Base-by-base conservation (phyloP, 2,797 vertebrate genomes). In the Ambastaia sidthimunki region DNA sequence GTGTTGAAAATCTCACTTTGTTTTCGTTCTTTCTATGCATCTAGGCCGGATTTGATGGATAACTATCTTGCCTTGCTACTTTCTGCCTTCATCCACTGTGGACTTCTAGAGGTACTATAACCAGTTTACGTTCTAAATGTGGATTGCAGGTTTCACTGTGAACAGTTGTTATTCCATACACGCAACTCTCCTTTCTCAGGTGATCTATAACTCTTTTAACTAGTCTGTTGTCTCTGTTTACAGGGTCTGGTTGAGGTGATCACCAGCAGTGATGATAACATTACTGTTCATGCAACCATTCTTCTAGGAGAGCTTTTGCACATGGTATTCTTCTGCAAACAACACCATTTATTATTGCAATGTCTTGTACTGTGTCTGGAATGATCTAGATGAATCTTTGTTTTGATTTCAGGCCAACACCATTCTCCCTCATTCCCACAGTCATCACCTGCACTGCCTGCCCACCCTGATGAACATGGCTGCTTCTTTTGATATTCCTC, bases 381-480 rank as follows among this genome's bases (percentile, higher is more conserved):
- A 41, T 62, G 4, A 79, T 11, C 18, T 25, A 28, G 18, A 59
- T 37, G 44, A 13, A 57, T 37, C 48, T 76, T 54, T 4, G 2
- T 75, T 48, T 69, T 73, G 34, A 28, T 57, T 78, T 37, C 85
- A 99, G 98, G 97, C 97, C 86, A 98, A 99, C 90, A 99, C 96
- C 89, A 99, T 99, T 88, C 96, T 99, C 88, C 97, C 98, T 85
- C 97, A 99, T 89, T 96, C 96, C 79, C 97, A 99, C 84, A 99
- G 97, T 86, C 97, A 98, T 91, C 97, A 99, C 89, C 93, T 99
- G 87, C 98, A 99, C 91, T 99, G 98, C 87, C 94, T 99, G 82
- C 98, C 97, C 78, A 98, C 96, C 37, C 92, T 99, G 85, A 98
- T 99, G 94, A 99, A 98, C 88, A 96, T 98, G 96, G 97, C 98